Percentiles rank a stretch among this genome's conserved stretches.
phyloP scores from a whole-genome alignment of 2,888 invertebrate species.

The Cheilosia variabilis region DNA sequence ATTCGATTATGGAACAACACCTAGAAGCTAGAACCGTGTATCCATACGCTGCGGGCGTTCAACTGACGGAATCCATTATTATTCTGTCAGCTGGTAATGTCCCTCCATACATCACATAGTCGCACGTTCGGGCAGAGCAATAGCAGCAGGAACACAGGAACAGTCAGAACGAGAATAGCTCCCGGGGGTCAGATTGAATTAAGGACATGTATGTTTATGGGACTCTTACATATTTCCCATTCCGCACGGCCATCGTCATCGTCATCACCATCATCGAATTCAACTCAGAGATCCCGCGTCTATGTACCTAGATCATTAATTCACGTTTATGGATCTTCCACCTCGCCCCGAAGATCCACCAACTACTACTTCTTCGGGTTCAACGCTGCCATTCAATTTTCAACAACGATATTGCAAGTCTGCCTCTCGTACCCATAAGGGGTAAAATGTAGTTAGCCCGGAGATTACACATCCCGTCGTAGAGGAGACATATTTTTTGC shows the following conservation, averaged over 20 bases:
- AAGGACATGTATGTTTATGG: conserved; percentile 74
- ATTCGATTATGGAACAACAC: conserved; percentile 33
- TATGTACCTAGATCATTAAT: conserved; percentile 62
- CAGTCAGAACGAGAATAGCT: conserved; percentile 57
- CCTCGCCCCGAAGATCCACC: conserved; percentile 4
- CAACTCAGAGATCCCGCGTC: conserved; percentile 25
- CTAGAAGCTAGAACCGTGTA: conserved; percentile 33
- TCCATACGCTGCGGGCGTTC: conserved; percentile 42
- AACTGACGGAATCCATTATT: conserved; percentile 67
- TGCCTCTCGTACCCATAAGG: conserved; percentile 55
- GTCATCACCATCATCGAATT: conserved; percentile 20
- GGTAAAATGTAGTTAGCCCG: conserved; percentile 73
- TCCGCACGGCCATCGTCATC: conserved; percentile 20
- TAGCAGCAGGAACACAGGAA: conserved; percentile 33
- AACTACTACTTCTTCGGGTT: conserved; percentile 16
- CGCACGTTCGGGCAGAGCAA: not conserved
- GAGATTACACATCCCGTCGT: conserved; percentile 63
- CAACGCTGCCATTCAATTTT: conserved; percentile 57
- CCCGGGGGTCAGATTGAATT: conserved; percentile 75
- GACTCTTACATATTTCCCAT: conserved; percentile 32
- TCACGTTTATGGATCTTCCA: conserved; percentile 57
- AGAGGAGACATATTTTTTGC: conserved; percentile 45
- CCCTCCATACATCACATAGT: conserved; percentile 58
- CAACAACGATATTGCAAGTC: conserved; percentile 42
- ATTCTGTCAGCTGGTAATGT: conserved; percentile 67